A percentile compares a stretch with the other conserved stretches of the same genome.
Conservation (phyloP, 2,888 invertebrate genomes). For the Mythimna pallens region DNA sequence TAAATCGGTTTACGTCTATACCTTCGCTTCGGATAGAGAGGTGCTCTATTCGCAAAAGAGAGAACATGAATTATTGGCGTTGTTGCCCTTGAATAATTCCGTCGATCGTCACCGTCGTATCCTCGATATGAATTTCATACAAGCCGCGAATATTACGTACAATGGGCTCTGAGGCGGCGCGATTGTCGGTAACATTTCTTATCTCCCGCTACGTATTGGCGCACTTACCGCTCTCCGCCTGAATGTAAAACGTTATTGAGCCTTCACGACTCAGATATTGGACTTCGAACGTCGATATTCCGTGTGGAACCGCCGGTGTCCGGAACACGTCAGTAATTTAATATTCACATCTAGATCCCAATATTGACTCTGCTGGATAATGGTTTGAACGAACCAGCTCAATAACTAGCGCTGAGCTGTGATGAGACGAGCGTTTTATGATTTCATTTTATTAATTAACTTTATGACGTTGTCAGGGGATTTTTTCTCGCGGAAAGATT, state of each 20-base stretch:
- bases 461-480: neutral
- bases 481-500: slow-evolving; percentile 1
- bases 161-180: slow-evolving; percentile 74
- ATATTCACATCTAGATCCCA: slow-evolving; percentile 75
- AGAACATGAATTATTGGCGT: slow-evolving; percentile 68
- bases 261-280: slow-evolving; percentile 79
- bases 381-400: slow-evolving; percentile 47
- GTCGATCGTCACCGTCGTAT: slow-evolving; percentile 60
- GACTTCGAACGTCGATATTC: slow-evolving; percentile 78
- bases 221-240: slow-evolving; percentile 78
- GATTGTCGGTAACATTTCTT: slow-evolving; percentile 82
- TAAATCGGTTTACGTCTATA: slow-evolving; percentile 63
- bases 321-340: slow-evolving; percentile 72
- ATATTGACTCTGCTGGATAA: slow-evolving; percentile 62
- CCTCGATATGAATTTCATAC: slow-evolving; percentile 76
- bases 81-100: slow-evolving; percentile 71
- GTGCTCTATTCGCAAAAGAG: slow-evolving; percentile 59
- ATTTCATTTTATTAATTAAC: slow-evolving; percentile 41
- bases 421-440: slow-evolving; percentile 39
- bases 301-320: slow-evolving; percentile 66
- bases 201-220: slow-evolving; percentile 79
- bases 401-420: slow-evolving; percentile 20
- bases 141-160: slow-evolving; percentile 74
- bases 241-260: slow-evolving; percentile 84
- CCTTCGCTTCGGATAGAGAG: slow-evolving; percentile 53